Evolutionary conservation across 1,140 invertebrate genomes (phyloP).

Genomic region (Eulimnadia texana): DNA sequence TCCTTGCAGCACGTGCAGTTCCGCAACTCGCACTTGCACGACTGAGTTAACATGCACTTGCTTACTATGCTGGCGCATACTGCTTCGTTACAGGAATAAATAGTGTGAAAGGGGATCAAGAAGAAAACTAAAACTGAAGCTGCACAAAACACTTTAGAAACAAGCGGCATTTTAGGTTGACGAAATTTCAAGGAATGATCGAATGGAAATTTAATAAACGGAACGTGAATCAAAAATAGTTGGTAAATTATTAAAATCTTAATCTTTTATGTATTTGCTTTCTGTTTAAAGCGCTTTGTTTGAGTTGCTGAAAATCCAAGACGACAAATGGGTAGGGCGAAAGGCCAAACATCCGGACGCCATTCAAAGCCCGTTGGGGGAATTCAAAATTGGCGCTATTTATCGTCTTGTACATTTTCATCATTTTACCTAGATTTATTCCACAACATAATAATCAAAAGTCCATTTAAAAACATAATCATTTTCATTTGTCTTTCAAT

Average conservation of each 20-base stretch:
- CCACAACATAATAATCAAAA: too few relatives aligned
- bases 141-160: too few relatives aligned
- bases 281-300: neutral
- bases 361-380: neutral
- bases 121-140: neutral
- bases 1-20: constrained; percentile 86
- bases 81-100: constrained; percentile 58
- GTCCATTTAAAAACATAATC: too few relatives aligned
- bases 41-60: constrained; percentile 88
- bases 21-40: constrained; percentile 78
- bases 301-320: neutral
- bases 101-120: neutral
- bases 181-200: too few relatives aligned
- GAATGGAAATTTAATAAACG: too few relatives aligned
- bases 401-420: too few relatives aligned
- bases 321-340: neutral
- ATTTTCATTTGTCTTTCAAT: too few relatives aligned
- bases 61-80: constrained; percentile 86
- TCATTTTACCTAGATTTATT: too few relatives aligned
- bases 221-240: too few relatives aligned
- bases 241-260: too few relatives aligned
- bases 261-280: too few relatives aligned
- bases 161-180: too few relatives aligned
- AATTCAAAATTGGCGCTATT: neutral
- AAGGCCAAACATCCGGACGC: neutral